These are phyloP conservation scores for Cyanistes caeruleus DNA, from an alignment of 2,113 vertebrate genomes.

Conservation along the genomic window DNA sequence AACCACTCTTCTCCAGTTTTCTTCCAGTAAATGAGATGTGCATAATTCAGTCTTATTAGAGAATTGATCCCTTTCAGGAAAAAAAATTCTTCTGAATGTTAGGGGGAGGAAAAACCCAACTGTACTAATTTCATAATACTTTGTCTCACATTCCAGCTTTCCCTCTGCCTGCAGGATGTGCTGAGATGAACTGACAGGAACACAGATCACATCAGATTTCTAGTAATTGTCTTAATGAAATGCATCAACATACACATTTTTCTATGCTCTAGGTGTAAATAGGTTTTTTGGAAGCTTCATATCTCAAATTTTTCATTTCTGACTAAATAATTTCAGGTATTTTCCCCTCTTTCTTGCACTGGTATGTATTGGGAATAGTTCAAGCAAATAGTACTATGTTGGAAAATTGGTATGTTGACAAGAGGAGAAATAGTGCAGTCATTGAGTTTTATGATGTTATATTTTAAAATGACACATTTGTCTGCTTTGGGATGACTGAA, in stretches of 20 bases:
- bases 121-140: neutral
- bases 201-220: neutral
- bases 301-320: neutral
- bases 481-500: neutral
- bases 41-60: conserved; percentile 41
- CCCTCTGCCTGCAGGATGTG: neutral
- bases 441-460: neutral
- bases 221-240: neutral
- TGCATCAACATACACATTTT: neutral
- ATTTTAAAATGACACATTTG: neutral
- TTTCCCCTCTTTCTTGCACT: neutral
- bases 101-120: neutral
- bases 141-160: neutral
- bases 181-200: neutral
- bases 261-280: neutral
- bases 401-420: neutral
- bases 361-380: neutral
- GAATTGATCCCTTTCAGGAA: conserved; percentile 8
- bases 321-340: neutral
- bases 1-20: conserved; percentile 35
- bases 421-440: neutral
- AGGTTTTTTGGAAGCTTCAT: neutral
- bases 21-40: conserved; percentile 51
- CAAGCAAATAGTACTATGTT: neutral
- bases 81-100: neutral